Base-by-base conservation (phyloP, 2,113 vertebrate species). In the Helogale parvula region DNA sequence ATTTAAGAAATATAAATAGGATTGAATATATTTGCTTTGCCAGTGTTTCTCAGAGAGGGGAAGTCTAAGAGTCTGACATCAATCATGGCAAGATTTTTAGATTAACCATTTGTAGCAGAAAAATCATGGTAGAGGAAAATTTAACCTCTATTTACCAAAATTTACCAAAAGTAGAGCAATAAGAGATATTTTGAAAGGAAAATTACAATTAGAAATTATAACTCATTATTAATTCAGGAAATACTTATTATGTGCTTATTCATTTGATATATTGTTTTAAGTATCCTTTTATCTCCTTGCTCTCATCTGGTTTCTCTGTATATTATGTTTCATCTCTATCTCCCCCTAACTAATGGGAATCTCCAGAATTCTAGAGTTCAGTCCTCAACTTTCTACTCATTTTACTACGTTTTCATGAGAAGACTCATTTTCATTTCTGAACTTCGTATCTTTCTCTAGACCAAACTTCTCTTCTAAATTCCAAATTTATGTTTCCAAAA, bases 1-100 rank as follows among this genome's bases (percentile, higher is more conserved):
- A 96, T 83, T 92, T 88, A 84, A 83, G 80, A 89, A 98, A 74
- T 66, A 85, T 33, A 92, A 93, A 52, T 41, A 88, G 8, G 5
- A 52, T 81, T 88, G 33, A 88, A 4, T 90, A 29, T 80, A 69
- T 79, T 77, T 94, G 84, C 19, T 93, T 93, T 93, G 76, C 33
- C 25, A 84, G 12, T 92, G 38, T 88, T 90, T 95, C 50, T 92
- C 76, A 84, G 25, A 81, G 15, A 93, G 17, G 25, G 9, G 25
- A 95, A 68, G 11, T 77, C 31, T 52, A 57, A 88, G 27, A 79
- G 15, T 38, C 82, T 76, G 27, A 60, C 13, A 68, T 7, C 29
- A 27, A 80, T 52, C 14, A 65, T 27, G 11, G 15, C 45, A 87
- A 60, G 45, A 86, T 38, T 94, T 79, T 95, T 94, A 91, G 60